phyloP scores from a whole-genome alignment of 1,140 invertebrate genomes.

The Lepidotrigona ventralis region DNA sequence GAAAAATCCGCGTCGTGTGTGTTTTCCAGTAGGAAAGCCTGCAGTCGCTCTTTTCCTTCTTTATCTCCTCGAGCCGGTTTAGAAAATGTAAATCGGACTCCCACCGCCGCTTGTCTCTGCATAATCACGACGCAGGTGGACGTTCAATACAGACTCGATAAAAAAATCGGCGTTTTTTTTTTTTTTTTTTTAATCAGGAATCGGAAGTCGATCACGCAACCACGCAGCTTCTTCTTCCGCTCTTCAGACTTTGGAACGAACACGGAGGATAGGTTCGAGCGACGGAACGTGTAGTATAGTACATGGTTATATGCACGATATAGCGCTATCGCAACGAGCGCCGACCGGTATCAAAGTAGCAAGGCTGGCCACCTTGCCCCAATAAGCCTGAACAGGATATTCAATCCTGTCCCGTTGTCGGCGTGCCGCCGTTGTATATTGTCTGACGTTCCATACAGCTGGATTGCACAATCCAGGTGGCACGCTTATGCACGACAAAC shows the following conservation, averaged over 20 bases:
- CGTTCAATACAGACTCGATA: slow-evolving; percentile 8
- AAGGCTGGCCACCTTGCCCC: slow-evolving; percentile 78
- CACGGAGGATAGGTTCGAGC: not conserved
- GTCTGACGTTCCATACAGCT: slow-evolving; percentile 67
- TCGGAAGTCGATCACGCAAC: not conserved
- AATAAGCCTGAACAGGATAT: slow-evolving; percentile 78
- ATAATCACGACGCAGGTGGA: not conserved
- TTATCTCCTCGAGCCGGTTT: not conserved
- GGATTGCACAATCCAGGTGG: slow-evolving; percentile 69
- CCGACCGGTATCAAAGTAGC: slow-evolving; percentile 69
- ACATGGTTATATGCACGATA: not conserved
- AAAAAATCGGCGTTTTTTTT: not conserved
- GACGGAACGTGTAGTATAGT: not conserved
- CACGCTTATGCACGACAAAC: slow-evolving; percentile 42
- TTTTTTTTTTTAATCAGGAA: not conserved
- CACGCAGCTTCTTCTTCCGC: not conserved
- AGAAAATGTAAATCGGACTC: slow-evolving; percentile 31
- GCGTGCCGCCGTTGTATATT: slow-evolving; percentile 62
- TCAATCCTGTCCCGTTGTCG: slow-evolving; percentile 60
- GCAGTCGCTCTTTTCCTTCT: not conserved
- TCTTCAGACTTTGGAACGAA: not conserved
- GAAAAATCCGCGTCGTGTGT: not conserved
- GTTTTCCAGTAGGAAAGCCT: slow-evolving; percentile 10
- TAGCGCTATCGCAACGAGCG: slow-evolving; percentile 62
- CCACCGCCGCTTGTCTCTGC: not conserved